A percentile compares a stretch with the other conserved stretches of the same genome.
These are phyloP conservation scores for Enteromius argenteus DNA, from an alignment of 2,797 vertebrate species.

Conservation along the genomic window DNA sequence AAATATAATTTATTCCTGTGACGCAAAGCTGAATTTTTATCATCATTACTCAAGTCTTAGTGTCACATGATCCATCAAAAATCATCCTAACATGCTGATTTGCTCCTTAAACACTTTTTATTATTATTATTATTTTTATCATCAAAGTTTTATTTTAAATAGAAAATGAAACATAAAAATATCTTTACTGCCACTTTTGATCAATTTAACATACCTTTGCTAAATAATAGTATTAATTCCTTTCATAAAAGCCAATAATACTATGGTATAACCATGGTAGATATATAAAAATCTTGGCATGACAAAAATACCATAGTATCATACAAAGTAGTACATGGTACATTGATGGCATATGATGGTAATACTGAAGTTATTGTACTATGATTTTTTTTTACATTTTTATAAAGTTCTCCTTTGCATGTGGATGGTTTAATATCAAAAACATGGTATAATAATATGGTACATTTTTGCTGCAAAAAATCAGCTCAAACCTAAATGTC, in stretches of 20 bases:
- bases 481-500: not conserved
- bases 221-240: not conserved
- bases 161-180: not conserved
- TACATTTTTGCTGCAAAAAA: not conserved
- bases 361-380: not conserved
- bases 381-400: too few species aligned
- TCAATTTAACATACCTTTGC: not conserved
- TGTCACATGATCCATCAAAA: not conserved
- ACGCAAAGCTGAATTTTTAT: not conserved
- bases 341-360: not conserved
- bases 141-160: not conserved
- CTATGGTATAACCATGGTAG: not conserved
- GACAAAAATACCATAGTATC: not conserved
- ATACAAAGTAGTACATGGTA: not conserved
- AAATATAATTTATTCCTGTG: not conserved
- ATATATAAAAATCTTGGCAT: not conserved
- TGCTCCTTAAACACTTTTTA: not conserved
- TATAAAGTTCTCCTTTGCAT: not conserved
- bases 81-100: not conserved
- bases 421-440: not conserved
- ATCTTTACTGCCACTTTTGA: not conserved
- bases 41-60: not conserved
- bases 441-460: not conserved
- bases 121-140: not conserved
- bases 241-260: not conserved